Evolutionary conservation across 2,113 vertebrate species (phyloP), one percentile per base, ranked within the genome.

Genomic region (Platycercus adscitus): DNA sequence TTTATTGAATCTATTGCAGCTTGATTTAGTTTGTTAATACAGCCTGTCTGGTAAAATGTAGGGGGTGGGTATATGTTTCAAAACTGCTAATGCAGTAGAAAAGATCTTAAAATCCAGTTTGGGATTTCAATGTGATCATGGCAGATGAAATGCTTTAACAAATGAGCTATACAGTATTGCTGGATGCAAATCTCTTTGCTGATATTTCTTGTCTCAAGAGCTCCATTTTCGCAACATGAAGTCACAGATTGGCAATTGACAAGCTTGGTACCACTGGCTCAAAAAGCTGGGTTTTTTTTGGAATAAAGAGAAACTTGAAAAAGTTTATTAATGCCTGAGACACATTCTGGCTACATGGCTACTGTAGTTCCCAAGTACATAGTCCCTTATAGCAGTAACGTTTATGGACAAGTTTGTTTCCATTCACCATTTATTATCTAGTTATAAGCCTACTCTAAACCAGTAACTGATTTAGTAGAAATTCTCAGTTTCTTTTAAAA

Each of bases 391-490:
- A 85, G 46, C 56, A 88, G 21, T 85, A 91, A 89, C 33, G 82
- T 88, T 95, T 92, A 91, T 29, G 53, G 58, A 77, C 35, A 73
- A 85, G 52, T 49, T 90, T 85, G 60, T 52, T 91, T 97, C 96
- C 63, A 82, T 82, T 93, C 86, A 95, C 31, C 81, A 96, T 95
- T 96, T 96, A 89, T 90, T 90, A 63, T 96, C 94, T 89, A 86
- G 60, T 26, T 90, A 63, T 61, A 96, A 92, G 47, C 11, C 43
- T 92, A 86, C 44, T 86, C 66, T 82, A 81, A 94, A 95, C 81
- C 20, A 15, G 2, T 75, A 89, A 93, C 52, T 84, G 76, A 89
- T 85, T 65, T 50, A 82, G 47, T 43, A 78, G 44, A 89, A 93
- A 79, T 89, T 93, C 47, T 89, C 43, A 65, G 77, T 61, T 87